Evolutionary conservation across 2,797 vertebrate genomes (phyloP).

Genomic region (Clarias laeviceps): DNA sequence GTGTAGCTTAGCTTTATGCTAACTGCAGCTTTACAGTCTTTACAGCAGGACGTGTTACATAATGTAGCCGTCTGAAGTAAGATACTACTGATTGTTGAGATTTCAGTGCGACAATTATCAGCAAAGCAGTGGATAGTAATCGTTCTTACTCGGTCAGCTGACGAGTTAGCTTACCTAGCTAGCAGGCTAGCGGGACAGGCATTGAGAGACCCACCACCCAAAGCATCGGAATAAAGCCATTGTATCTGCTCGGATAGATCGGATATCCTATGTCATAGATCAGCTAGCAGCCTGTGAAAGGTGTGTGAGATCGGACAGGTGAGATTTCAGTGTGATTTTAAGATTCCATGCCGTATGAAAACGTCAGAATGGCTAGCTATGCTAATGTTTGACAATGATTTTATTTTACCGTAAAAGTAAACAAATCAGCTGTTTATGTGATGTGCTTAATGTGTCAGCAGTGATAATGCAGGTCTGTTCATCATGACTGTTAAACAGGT

Average conservation of each 20-base stretch:
- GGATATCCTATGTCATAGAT: slow-evolving; percentile 20
- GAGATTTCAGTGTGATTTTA: neutral
- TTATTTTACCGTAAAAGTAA: neutral
- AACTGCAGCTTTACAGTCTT: neutral
- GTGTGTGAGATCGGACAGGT: slow-evolving; percentile 46
- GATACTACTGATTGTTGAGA: neutral
- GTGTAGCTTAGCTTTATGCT: slow-evolving; percentile 34
- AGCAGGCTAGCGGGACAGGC: slow-evolving; percentile 29
- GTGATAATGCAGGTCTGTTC: neutral
- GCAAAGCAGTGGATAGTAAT: neutral
- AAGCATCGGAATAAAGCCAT: slow-evolving; percentile 51
- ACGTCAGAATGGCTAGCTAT: neutral
- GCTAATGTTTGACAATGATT: neutral
- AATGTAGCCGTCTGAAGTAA: slow-evolving; percentile 18
- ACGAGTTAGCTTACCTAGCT: slow-evolving; percentile 31
- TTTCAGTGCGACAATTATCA: neutral
- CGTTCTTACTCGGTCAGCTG: neutral
- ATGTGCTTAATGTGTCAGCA: neutral
- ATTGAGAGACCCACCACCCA: slow-evolving; percentile 39
- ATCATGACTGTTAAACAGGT: neutral
- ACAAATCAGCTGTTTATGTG: neutral
- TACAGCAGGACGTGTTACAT: slow-evolving; percentile 9
- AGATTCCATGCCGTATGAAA: slow-evolving; percentile 13
- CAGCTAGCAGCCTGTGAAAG: slow-evolving; percentile 2
- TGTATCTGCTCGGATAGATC: slow-evolving; percentile 36